These are phyloP conservation scores for Poecilus cupreus DNA, from an alignment of 2,888 invertebrate species.

Conservation along the genomic window DNA sequence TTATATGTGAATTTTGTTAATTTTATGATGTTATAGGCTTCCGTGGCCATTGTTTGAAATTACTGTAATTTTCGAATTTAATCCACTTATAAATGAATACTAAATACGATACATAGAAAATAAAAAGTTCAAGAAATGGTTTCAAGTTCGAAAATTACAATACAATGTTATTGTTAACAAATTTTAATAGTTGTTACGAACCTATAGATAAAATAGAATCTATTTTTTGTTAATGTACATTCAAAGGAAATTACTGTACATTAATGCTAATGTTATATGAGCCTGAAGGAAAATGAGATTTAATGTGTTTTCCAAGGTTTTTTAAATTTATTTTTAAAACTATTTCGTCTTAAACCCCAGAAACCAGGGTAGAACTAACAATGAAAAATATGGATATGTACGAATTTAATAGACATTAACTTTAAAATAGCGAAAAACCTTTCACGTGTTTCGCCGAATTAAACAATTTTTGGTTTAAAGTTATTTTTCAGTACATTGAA, in stretches of 20 bases:
- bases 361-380: too few relatives aligned
- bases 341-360: neutral
- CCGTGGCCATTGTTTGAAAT: neutral
- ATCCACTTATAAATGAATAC: neutral
- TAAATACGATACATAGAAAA: too few relatives aligned
- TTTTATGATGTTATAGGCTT: neutral
- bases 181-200: slow-evolving; percentile 28
- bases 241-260: neutral
- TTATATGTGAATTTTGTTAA: neutral
- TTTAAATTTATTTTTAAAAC: neutral
- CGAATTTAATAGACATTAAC: too few relatives aligned
- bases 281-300: neutral
- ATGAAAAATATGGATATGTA: too few relatives aligned
- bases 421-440: too few relatives aligned
- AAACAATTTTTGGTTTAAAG: too few relatives aligned
- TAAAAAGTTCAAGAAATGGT: neutral
- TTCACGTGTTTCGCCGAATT: too few relatives aligned
- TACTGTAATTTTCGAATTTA: neutral
- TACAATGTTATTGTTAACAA: slow-evolving; percentile 23
- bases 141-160: slow-evolving; percentile 1
- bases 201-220: neutral
- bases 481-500: too few relatives aligned
- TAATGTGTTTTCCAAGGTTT: slow-evolving; percentile 5
- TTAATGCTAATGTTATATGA: slow-evolving; percentile 2
- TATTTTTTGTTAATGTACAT: slow-evolving; percentile 13